Percentiles rank a stretch among this genome's conserved stretches.
phyloP scores from a whole-genome alignment of 2,888 invertebrate species.

The Patella depressa region DNA sequence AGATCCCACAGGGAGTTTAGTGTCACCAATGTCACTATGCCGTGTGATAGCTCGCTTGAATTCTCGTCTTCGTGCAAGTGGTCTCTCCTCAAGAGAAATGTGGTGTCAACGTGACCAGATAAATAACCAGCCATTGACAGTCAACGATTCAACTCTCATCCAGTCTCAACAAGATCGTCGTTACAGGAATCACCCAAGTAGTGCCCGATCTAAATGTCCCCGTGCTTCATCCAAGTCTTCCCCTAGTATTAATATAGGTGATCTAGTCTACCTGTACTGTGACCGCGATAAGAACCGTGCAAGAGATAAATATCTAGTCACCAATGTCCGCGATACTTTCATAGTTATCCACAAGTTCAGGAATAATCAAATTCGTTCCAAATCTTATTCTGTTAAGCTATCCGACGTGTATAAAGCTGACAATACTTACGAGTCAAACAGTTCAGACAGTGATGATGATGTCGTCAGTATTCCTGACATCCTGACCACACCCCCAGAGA shows the following conservation, averaged over 20 bases:
- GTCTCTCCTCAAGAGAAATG: too few relatives aligned
- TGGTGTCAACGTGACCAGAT: too few relatives aligned
- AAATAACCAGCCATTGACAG: too few relatives aligned
- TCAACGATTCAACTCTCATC: too few relatives aligned
- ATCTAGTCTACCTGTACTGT: neutral
- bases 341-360: neutral
- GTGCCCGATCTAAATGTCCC: neutral
- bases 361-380: neutral
- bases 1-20: too few relatives aligned
- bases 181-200: neutral
- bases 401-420: neutral
- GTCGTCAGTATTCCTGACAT: neutral
- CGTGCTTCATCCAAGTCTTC: neutral
- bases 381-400: neutral
- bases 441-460: neutral
- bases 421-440: neutral
- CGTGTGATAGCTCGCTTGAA: too few relatives aligned
- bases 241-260: too few relatives aligned
- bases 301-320: neutral
- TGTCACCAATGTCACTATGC: too few relatives aligned
- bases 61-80: too few relatives aligned
- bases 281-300: neutral
- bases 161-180: constrained; percentile 41
- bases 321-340: neutral
- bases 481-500: neutral